Evolutionary conservation across 2,888 invertebrate genomes (phyloP).

Genomic region (Parnassius mnemosyne): DNA sequence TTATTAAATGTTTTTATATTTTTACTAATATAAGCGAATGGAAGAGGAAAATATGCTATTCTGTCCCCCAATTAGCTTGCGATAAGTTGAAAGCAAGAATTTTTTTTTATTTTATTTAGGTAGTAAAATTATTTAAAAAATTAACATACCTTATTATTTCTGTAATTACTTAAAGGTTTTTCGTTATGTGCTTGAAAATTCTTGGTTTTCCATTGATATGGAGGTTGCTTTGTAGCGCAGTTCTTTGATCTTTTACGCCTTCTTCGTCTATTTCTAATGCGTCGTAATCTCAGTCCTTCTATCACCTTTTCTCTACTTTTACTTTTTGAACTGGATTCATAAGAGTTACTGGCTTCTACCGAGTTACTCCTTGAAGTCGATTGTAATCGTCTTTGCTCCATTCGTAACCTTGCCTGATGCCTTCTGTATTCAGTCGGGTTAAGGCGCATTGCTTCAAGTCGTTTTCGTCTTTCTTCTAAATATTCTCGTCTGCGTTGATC

Average conservation of each 20-base stretch:
- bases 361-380: conserved; percentile 53
- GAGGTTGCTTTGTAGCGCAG: conserved; percentile 73
- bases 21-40: no score
- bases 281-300: conserved; percentile 47
- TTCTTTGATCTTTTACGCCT: conserved; percentile 63
- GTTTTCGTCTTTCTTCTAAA: conserved; percentile 58
- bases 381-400: conserved; percentile 56
- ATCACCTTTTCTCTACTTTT: conserved; percentile 46
- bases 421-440: conserved; percentile 67
- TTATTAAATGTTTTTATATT: no score
- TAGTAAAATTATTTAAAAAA: no score
- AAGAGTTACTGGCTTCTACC: conserved; percentile 54
- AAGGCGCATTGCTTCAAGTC: conserved; percentile 60
- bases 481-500: conserved; percentile 65
- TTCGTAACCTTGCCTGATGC: conserved; percentile 54
- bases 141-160: conserved; percentile 38
- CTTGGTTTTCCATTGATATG: conserved; percentile 61
- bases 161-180: conserved; percentile 35
- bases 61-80: no score
- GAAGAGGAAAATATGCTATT: no score
- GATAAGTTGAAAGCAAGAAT: no score
- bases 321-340: conserved; percentile 44
- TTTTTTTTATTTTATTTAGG: no score
- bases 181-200: conserved; percentile 32
- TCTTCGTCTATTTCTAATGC: conserved; percentile 59